Evolutionary conservation across 2,797 vertebrate genomes (phyloP), one percentile per base, ranked within the genome.

Genomic region (Lagocephalus sceleratus): DNA sequence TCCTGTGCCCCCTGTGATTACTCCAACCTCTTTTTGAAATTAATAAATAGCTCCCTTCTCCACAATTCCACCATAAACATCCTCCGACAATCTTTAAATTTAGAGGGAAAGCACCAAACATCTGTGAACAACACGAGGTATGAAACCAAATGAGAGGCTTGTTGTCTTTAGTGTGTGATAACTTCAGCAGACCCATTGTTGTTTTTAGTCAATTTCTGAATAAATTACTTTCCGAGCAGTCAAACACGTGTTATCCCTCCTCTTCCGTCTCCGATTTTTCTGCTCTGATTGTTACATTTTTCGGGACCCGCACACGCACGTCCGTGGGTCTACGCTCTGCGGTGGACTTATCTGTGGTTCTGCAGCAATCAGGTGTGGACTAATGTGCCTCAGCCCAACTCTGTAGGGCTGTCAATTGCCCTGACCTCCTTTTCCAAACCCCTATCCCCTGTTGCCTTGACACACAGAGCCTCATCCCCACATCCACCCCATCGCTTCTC

Each of bases 361-460:
- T 42, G 54, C 54, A 60, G 46, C 42, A 53, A 54, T 7, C 72
- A 72, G 74, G 72, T 60, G 67, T 50, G 53, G 60, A 74, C 73
- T 67, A 68, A 63, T 79, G 65, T 44, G 32, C 54, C 3, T 2
- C 41, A 56, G 67, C 58, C 52, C 20, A 64, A 66, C 63, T 49
- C 59, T 50, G 32, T 64, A 77, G 60, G 20, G 44, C 55, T 62
- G 63, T 71, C 72, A 51, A 19, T 32, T 61, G 72, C 61, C 71
- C 66, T 67, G 72, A 77, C 71, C 79, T 70, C 63, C 55, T 56
- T 60, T 63, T 72, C 45, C 63, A 54, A 6, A n/a, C 20, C 16
- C 35, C 47, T n/a, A n/a, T n/a, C 14, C 6, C 19, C 40, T 19
- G 6, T 42, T 42, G n/a, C n/a, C 9, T n/a, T 42, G 5, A 10